Base-by-base conservation (phyloP, 37 sponge, comb jelly and placozoan species). In the Axinella damicornis region DNA sequence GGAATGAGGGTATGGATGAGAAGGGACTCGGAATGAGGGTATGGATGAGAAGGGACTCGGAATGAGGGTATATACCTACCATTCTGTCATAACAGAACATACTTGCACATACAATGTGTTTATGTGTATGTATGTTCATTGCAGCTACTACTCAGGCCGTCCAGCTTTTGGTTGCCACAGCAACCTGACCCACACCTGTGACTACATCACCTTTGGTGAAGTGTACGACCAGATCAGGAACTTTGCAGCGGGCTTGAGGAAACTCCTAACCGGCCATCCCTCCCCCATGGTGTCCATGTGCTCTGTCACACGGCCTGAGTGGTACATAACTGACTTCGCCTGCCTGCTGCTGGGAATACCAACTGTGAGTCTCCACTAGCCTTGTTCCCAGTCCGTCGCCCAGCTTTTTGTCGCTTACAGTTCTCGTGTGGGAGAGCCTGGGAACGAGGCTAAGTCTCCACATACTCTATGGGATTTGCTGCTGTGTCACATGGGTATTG, bases 301-400 rank as follows among this genome's bases (percentile, higher is more conserved):
- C 25, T 75, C 77, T 60, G 76, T 73, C 15, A 20, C 77, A 33
- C 35, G 75, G 5, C n/a, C 71, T 57, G 83, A 89, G 77, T 89
- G 89, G 89, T 89, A 89, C 67, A 34, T 78, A 24, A 52, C 79
- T 62, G 84, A 89, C 57, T 30, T 81, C 1, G 83, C 89, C n/a
- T 89, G 89, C 64, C 18, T 60, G 21, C 31, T 89, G 21, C 73
- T 83, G 24, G 89, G 89, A 38, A 64, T 76, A 41, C 78, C 89
- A 21, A 77, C 89, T 31, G 89, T 89, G 62, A 82, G 89, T 75
- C n/a, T n/a, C n/a, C n/a, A n/a, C n/a, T n/a, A n/a, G n/a, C n/a
- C n/a, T n/a, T n/a, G n/a, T n/a, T n/a, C n/a, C n/a, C n/a, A n/a
- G n/a, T n/a, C n/a, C n/a, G n/a, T n/a, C n/a, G n/a, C n/a, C n/a